phyloP scores from a whole-genome alignment of 2,113 vertebrate genomes.

The Alligator sinensis region DNA sequence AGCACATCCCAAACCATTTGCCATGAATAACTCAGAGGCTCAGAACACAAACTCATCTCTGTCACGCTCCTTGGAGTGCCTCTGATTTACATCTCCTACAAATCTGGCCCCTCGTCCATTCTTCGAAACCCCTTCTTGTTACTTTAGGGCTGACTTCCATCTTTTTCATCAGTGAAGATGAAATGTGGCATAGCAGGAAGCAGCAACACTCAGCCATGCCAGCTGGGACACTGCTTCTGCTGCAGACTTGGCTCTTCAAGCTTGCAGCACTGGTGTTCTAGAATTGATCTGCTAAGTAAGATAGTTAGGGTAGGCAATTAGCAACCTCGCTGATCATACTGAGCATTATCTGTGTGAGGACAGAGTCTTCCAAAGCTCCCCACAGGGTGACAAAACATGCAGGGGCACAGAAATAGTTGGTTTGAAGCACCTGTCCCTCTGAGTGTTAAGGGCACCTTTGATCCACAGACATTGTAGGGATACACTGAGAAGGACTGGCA shows the following conservation, averaged over 20 bases:
- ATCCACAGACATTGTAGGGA: too few relatives aligned
- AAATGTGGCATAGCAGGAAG: not conserved
- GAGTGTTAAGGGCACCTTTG: too few relatives aligned
- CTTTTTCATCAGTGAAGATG: not conserved
- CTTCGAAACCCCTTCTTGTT: not conserved
- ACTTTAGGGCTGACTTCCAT: not conserved
- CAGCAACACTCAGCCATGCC: not conserved
- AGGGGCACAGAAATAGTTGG: too few relatives aligned
- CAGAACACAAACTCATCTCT: not conserved
- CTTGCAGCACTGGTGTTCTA: rapidly evolving
- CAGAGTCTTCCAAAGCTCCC: too few relatives aligned
- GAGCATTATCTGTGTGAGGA: not conserved
- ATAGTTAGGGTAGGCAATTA: rapidly evolving
- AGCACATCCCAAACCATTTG: not conserved
- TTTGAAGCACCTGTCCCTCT: too few relatives aligned
- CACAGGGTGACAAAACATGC: too few relatives aligned
- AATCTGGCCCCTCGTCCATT: not conserved
- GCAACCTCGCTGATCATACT: not conserved
- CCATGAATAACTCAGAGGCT: not conserved
- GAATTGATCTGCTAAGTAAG: not conserved
- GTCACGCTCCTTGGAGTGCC: not conserved
- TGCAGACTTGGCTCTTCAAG: not conserved
- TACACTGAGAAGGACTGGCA: too few relatives aligned
- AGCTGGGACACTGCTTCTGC: rapidly evolving
- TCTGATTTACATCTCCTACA: not conserved